Conservation (phyloP, 2,888 invertebrate genomes). For the Elmis aenea region DNA sequence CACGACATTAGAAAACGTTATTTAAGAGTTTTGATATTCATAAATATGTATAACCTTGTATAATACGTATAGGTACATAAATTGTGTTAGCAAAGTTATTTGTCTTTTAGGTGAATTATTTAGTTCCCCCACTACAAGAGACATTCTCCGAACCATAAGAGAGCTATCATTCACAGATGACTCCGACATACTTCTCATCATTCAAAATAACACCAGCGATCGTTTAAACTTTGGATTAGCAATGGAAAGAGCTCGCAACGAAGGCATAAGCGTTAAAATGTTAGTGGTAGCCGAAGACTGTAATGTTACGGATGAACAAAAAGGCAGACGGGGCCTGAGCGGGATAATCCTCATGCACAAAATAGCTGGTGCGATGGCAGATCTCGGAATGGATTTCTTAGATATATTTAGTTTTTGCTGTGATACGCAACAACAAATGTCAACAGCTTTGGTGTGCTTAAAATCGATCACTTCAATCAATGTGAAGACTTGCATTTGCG, state of each 20-base stretch:
- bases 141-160: constrained; percentile 37
- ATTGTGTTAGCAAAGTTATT: no score
- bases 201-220: constrained; percentile 75
- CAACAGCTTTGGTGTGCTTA: constrained; percentile 67
- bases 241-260: constrained; percentile 63
- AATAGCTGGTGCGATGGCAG: constrained; percentile 74
- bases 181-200: constrained; percentile 64
- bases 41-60: no score
- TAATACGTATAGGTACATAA: no score
- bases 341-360: constrained; percentile 54
- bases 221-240: constrained; percentile 78
- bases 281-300: constrained; percentile 68
- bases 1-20: no score
- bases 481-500: constrained; percentile 30
- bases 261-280: constrained; percentile 53
- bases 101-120: constrained; percentile 37
- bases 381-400: constrained; percentile 52
- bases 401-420: constrained; percentile 53
- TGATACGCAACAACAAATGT: constrained; percentile 52
- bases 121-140: constrained; percentile 32
- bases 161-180: constrained; percentile 36
- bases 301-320: constrained; percentile 33
- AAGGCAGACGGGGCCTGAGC: constrained; percentile 46
- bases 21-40: no score
- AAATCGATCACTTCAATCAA: constrained; percentile 65